Evolutionary conservation across 2,888 invertebrate species (phyloP), one percentile per base, ranked within the genome.

Genomic region (Schizotus pectinicornis): DNA sequence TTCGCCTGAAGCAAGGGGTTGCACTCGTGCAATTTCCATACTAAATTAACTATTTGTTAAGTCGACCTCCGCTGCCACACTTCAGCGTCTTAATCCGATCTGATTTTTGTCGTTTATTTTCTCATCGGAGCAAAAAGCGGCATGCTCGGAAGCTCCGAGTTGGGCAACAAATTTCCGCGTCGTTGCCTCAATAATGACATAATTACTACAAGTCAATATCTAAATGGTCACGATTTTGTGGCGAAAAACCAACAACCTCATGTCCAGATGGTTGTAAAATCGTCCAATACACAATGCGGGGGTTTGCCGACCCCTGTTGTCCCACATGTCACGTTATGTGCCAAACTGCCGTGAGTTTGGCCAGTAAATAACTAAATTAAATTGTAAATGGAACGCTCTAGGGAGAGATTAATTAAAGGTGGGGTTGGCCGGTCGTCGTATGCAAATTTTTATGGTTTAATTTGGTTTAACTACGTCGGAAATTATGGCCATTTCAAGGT

Each of bases 321-420:
- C 61, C 59, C 43, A 59, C 52, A 66, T 67, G 67, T 57, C 64
- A 56, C 59, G 59, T 58, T 51, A 46, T 55, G 56, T 46, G 46
- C 56, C 41, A 51, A 50, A 37, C 37, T 61, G 61, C 64, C 67
- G 68, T 68, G 67, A 65, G 62, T 64, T 59, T 51, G 63, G 68
- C 61, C 68, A 67, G 63, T 69, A 72, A 73, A 74, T 74, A 69
- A 72, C 71, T 72, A 73, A 74, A 74, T 74, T 74, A 72, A 71
- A 72, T 70, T 69, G 68, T 65, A 64, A 68, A 72, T 68, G 63
- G 65, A 59, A 64, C 62, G 66, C 64, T 63, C 61, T 55, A 62
- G 67, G 72, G 67, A 67, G 66, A 68, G 68, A 71, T 68, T 69
- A 70, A 73, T 72, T 71, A 65, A 65, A 63, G 68, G 66, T 65